phyloP scores from a whole-genome alignment of 2,888 invertebrate genomes.

The Dione juno region DNA sequence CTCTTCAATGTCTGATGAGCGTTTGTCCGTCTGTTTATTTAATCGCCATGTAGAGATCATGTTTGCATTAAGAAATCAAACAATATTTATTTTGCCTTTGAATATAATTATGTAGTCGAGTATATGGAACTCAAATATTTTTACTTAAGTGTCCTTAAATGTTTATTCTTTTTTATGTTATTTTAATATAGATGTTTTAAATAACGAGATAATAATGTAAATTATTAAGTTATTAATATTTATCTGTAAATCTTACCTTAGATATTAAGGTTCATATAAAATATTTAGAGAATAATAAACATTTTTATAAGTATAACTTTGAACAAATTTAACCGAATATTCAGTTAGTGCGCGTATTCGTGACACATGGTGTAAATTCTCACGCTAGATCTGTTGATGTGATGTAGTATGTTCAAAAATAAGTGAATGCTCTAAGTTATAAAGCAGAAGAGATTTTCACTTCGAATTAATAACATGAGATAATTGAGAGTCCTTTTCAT shows the following conservation, averaged over 20 bases:
- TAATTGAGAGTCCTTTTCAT: conserved; percentile 32
- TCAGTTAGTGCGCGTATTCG: conserved; percentile 64
- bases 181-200: background rate
- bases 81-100: conserved; percentile 37
- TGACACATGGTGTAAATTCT: conserved; percentile 66
- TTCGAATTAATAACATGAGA: conserved; percentile 7
- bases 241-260: no score
- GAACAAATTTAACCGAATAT: conserved; percentile 40
- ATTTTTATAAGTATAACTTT: no score
- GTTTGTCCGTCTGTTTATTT: conserved; percentile 61
- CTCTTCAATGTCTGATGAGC: conserved; percentile 72
- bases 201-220: no score
- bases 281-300: no score
- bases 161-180: conserved; percentile 8
- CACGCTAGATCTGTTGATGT: conserved; percentile 65
- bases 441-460: conserved; percentile 27
- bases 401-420: conserved; percentile 55
- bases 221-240: no score
- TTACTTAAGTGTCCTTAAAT: conserved; percentile 36
- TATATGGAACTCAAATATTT: conserved; percentile 24
- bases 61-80: conserved; percentile 61
- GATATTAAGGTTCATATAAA: no score
- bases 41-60: conserved; percentile 63
- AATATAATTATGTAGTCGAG: conserved; percentile 26
- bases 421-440: conserved; percentile 48